Evolutionary conservation across 1,140 invertebrate genomes (phyloP).

Genomic region (Eurosta solidaginis): DNA sequence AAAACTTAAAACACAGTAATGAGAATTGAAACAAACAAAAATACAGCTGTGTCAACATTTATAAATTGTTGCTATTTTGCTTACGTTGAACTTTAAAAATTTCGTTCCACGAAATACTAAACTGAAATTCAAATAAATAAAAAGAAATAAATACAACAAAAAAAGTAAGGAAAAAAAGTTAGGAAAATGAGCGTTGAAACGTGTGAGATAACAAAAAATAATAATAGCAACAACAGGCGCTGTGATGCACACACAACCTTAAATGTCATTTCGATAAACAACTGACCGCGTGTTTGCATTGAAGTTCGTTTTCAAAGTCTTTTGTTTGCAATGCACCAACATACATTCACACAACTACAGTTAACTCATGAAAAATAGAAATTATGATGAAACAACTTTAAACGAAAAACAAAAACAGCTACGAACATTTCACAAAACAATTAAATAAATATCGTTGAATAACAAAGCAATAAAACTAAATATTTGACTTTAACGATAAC

Average conservation of each 20-base stretch:
- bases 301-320: conserved; percentile 26
- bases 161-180: neutral
- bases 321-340: neutral
- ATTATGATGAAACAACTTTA: neutral
- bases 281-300: neutral
- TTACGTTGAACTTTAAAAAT: conserved; percentile 26
- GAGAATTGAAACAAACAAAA: neutral
- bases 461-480: neutral
- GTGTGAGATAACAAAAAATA: neutral
- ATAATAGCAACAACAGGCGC: neutral
- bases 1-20: neutral
- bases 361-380: neutral
- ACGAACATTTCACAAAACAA: neutral
- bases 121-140: neutral
- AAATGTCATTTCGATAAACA: neutral
- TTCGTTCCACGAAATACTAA: neutral
- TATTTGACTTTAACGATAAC: neutral
- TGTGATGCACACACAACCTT: neutral
- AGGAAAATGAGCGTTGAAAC: neutral
- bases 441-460: neutral
- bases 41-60: conserved; percentile 19
- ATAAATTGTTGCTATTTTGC: neutral
- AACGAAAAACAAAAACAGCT: neutral
- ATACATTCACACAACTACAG: neutral
- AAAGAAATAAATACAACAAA: neutral